Evolutionary conservation across 2,888 invertebrate genomes (phyloP), one percentile per base, ranked within the genome.

Genomic region (Monochamus alternatus): DNA sequence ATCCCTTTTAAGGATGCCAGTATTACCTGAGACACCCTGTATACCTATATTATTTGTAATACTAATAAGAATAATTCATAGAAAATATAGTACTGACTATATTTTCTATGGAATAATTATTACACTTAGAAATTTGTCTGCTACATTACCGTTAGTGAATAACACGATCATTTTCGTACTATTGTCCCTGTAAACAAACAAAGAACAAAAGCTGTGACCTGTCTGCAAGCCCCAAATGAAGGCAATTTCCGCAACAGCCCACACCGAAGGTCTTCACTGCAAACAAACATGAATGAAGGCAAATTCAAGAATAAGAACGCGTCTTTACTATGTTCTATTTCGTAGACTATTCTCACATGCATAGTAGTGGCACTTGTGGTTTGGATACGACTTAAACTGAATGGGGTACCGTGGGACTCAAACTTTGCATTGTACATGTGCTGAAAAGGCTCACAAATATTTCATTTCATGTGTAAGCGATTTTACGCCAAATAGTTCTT

Each of bases 251-350:
- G 68, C 30, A 47, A 22, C 10, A 30, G 68, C 68, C 58, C 58
- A 68, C 68, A 68, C 58, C 38, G 68, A 55, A 38, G 68, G 14
- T 30, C 12, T 38, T 32, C 58, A 58, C 12, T 59, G 38, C 58
- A 68, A 58, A 68, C 38, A 44, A 55, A 55, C 22, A 68, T 68
- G 59, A 68, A 68, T 68, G 68, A 59, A 10, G 12, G 68, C 68
- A 59, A n/a, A 59, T 59, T 68, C 43, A 59, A 59, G 59, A 68
- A 68, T 68, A 52, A 55, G 55, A 52, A 58, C 38, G 43, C 51
- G 58, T 58, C 68, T 68, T 68, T 44, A 68, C 68, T 68, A 68
- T 68, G 44, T 58, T 68, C 58, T 66, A 66, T 66, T 68, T 68
- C 58, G 58, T 68, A 59, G 58, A 58, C 31, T 43, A 59, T 58